Conservation (phyloP, 1,140 invertebrate genomes). For the Tetramorium parvispinum region DNA sequence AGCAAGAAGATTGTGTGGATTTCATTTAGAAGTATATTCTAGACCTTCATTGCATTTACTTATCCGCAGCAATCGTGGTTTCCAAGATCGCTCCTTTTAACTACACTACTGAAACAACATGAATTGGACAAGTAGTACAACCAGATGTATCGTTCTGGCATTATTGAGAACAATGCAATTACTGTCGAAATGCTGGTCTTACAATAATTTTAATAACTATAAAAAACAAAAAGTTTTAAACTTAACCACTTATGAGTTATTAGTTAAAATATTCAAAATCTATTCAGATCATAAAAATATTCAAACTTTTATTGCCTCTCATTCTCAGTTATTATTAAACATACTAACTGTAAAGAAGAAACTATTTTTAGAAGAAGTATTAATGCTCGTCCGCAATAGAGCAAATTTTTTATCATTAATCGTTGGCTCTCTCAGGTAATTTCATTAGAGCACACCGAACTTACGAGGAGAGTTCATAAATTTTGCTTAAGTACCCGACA, state of each 20-base stretch:
- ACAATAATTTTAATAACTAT: background rate
- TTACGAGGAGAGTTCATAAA: conserved; percentile 37
- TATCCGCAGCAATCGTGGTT: conserved; percentile 18
- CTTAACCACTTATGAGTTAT: background rate
- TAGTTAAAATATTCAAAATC: background rate
- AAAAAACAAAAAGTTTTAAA: background rate
- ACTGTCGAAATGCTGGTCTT: background rate
- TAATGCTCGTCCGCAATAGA: conserved; percentile 18
- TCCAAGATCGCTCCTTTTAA: conserved; percentile 14
- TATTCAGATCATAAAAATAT: background rate
- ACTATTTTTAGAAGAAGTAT: background rate
- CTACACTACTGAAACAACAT: background rate
- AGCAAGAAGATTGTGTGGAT: background rate
- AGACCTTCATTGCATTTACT: conserved; percentile 32
- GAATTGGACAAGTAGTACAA: background rate
- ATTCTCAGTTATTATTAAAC: background rate
- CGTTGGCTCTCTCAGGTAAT: conserved; percentile 9
- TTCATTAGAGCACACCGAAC: conserved; percentile 27
- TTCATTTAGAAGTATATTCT: conserved; percentile 43
- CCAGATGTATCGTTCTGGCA: background rate
- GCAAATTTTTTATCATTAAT: conserved; percentile 41
- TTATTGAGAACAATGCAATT: background rate
- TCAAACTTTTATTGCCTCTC: background rate
- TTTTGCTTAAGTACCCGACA: conserved; percentile 33
- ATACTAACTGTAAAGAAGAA: background rate